Base-by-base conservation (phyloP, 2,797 vertebrate species). In the Pantherophis alleghaniensis region DNA sequence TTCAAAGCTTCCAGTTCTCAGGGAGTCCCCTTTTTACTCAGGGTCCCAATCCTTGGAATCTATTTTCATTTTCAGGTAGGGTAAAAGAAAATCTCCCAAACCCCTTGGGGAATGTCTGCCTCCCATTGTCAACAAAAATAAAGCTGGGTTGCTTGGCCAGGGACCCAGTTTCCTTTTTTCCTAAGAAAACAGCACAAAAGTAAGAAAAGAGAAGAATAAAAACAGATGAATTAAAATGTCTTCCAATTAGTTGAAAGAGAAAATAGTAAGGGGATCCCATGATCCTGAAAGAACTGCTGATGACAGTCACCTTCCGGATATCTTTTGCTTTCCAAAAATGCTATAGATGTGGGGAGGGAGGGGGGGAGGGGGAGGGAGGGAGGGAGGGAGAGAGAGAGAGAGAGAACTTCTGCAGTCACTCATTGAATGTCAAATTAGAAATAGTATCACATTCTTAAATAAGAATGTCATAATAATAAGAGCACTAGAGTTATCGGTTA, bases 381-480 rank as follows among this genome's bases (percentile, higher is more conserved):
- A 28, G 26, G 0, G 9, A 24, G 60, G 0, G 4, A 63, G 26
- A 1, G 1, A 28, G 61, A 0, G 11, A 28, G 60, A 4, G 10
- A 2, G 61, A 1, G 12, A 6, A 12, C 1, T 16, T 91, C 56
- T 87, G 47, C 55, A 87, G n/a, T 92, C 32, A 4, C 18, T 95
- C 92, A 55, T 91, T 86, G 89, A 90, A 91, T 94, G 92, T 92
- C 11, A 93, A 95, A 93, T 91, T 92, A 93, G 61, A 10, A 0
- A 83, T 87, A 2, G 24, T 26, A 55, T 24, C 14, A 11, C 53
- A 51, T 63, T 92, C 86, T 61, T 66, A 59, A 91, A 22, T 42
- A 92, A 18, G 26, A 89, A 95, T 69, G 90, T 37, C 90, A 42
- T n/a, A 7, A 11, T 63, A 74, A 24, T 89, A 89, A 55, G n/a